Base-by-base conservation (phyloP, 2,797 vertebrate species). In the Threskiornis aethiopicus region DNA sequence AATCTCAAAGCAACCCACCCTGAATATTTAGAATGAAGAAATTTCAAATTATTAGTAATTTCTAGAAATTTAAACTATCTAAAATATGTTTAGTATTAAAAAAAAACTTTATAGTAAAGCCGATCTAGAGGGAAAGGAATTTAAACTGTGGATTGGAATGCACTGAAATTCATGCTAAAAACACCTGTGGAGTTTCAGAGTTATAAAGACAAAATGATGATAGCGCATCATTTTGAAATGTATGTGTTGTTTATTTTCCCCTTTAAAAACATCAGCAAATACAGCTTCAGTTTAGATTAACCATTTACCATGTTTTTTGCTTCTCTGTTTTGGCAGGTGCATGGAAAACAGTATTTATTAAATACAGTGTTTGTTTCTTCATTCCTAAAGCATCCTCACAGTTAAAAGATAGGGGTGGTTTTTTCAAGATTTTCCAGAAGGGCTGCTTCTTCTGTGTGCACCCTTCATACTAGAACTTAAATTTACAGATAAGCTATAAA, bases 401-500 rank as follows among this genome's bases (percentile, higher is more conserved):
- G 17, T 72, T 75, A 79, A 87, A 51, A 65, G 42, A 25, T 21
- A n/a, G 9, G 54, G 21, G 4, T 3, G 13, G 54, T 87, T 55
- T 49, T 65, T 13, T 29, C 49, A 72, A 1, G 71, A 90, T 76
- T 69, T 90, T 89, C 62, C 41, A 49, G 71, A 89, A 86, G 25
- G 17, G 28, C 49, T 93, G 46, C n/a, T 81, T 46, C n/a, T 92
- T 72, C 44, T 82, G 4, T 61, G 28, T 39, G 11, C 11, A 84
- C 7, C 7, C n/a, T 87, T 75, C 54, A 41, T 12, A 62, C 44
- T 31, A 91, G 73, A 96, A 85, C 10, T 70, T 49, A 80, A 54
- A 79, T 83, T 96, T 46, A 93, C 18, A 87, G 44, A 37, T 66
- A 93, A 95, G 33, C 41, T 54, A 80, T 70, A 96, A 90, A 95